A percentile compares a stretch with the other conserved stretches of the same genome.
phyloP scores from a whole-genome alignment of 37 sponge, comb jelly and placozoan species.

The Haliclona indistincta region DNA sequence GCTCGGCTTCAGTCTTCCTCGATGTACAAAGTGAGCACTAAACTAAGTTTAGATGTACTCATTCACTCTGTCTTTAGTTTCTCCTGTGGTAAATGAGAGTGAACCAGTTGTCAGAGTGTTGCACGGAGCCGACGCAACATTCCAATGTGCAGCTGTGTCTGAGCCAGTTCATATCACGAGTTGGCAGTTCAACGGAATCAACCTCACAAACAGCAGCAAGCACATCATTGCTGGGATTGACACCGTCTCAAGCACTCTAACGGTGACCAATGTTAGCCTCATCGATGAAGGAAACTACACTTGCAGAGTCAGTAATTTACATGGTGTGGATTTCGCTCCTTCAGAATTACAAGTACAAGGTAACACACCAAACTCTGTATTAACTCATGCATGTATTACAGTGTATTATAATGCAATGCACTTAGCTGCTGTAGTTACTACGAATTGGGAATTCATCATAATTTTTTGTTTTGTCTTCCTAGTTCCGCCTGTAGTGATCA shows the following conservation, averaged over 20 bases:
- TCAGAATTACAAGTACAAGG: conserved; percentile 9
- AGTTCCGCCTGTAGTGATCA: neutral
- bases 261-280: conserved; percentile 5
- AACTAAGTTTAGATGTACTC: neutral
- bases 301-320: neutral
- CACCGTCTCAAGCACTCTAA: neutral
- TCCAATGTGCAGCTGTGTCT: conserved; percentile 2
- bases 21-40: conserved; percentile 16
- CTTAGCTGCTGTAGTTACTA: no score
- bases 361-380: neutral
- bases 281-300: neutral
- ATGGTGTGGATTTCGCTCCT: neutral
- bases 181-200: conserved; percentile 12
- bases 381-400: neutral
- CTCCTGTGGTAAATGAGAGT: neutral
- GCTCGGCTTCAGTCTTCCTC: conserved; percentile 2
- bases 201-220: neutral
- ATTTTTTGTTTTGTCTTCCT: no score
- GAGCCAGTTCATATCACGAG: conserved; percentile 16
- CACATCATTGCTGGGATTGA: neutral
- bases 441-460: no score
- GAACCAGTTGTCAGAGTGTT: neutral
- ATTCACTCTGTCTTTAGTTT: neutral
- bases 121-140: neutral
- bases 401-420: no score